A percentile compares a stretch with the other conserved stretches of the same genome.
Evolutionary conservation across 2,113 vertebrate species (phyloP).

Genomic region (Penelope pileata): DNA sequence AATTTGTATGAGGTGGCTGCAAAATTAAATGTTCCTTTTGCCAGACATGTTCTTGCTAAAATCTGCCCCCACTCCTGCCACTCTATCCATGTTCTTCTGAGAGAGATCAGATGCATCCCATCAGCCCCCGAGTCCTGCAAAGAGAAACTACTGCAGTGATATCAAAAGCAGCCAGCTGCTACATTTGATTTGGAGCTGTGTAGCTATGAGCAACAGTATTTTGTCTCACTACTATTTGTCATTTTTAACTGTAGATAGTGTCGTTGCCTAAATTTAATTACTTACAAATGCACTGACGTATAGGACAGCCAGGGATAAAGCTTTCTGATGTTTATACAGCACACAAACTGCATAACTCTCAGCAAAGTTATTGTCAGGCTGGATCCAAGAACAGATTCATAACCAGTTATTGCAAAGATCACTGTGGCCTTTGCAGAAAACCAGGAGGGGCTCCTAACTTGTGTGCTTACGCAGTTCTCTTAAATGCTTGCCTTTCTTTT

Average conservation of each 20-base stretch:
- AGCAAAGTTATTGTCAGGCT: background rate
- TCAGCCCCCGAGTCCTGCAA: background rate
- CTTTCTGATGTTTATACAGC: background rate
- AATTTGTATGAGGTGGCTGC: background rate
- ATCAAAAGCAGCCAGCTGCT: background rate
- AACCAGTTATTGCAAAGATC: background rate
- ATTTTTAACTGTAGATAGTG: background rate
- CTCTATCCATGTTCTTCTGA: background rate
- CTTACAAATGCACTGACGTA: background rate
- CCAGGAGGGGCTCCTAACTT: background rate
- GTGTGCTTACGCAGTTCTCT: no score
- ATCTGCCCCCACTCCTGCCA: background rate
- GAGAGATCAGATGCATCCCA: background rate
- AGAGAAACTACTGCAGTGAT: background rate
- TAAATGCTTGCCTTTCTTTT: background rate
- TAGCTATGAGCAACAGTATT: background rate
- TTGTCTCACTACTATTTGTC: background rate
- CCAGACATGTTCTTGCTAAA: background rate
- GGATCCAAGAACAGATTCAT: background rate
- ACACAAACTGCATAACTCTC: background rate
- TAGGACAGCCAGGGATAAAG: background rate
- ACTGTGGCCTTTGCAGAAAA: background rate
- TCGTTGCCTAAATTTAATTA: background rate
- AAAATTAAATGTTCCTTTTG: background rate
- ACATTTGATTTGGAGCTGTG: background rate